Conservation (phyloP, 1,140 invertebrate genomes). For the Pinna nobilis region DNA sequence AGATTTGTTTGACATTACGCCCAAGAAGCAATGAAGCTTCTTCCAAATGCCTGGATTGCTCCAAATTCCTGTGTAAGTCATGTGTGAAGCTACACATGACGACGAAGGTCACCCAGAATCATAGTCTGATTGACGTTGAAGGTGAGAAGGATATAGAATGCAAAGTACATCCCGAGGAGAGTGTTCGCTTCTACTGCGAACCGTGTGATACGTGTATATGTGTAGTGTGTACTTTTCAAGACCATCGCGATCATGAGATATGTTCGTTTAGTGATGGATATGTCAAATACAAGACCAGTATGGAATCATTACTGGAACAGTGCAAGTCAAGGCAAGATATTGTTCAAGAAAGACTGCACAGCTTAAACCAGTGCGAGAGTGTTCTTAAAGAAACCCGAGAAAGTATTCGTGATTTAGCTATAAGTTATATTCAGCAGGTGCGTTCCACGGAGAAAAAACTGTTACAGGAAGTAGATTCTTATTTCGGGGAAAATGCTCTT, state of each 20-base stretch:
- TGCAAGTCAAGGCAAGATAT: slow-evolving; percentile 58
- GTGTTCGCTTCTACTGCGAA: slow-evolving; percentile 74
- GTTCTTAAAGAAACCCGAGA: slow-evolving; percentile 66
- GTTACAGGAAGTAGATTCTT: slow-evolving; percentile 64
- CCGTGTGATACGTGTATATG: slow-evolving; percentile 73
- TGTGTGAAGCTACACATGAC: slow-evolving; percentile 71
- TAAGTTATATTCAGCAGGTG: slow-evolving; percentile 70
- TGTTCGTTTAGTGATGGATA: slow-evolving; percentile 72
- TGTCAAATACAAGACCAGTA: slow-evolving; percentile 60
- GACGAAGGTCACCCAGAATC: slow-evolving; percentile 73
- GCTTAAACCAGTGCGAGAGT: slow-evolving; percentile 68
- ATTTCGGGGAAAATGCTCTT: slow-evolving; percentile 66
- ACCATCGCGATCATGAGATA: slow-evolving; percentile 74
- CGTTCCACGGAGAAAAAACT: slow-evolving; percentile 66
- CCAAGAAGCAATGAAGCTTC: slow-evolving; percentile 62
- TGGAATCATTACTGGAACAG: slow-evolving; percentile 61
- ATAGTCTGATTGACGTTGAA: slow-evolving; percentile 73
- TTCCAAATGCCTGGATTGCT: slow-evolving; percentile 74
- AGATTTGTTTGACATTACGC: slow-evolving; percentile 68
- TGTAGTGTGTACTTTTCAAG: slow-evolving; percentile 73
- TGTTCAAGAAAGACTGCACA: slow-evolving; percentile 55
- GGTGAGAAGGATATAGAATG: slow-evolving; percentile 74
- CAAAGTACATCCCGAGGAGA: slow-evolving; percentile 71
- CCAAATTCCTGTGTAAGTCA: slow-evolving; percentile 71
- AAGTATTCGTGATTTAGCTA: slow-evolving; percentile 69